A percentile compares a stretch with the other conserved stretches of the same genome.
Conservation (phyloP, 2,113 vertebrate genomes). For the Grus americana region DNA sequence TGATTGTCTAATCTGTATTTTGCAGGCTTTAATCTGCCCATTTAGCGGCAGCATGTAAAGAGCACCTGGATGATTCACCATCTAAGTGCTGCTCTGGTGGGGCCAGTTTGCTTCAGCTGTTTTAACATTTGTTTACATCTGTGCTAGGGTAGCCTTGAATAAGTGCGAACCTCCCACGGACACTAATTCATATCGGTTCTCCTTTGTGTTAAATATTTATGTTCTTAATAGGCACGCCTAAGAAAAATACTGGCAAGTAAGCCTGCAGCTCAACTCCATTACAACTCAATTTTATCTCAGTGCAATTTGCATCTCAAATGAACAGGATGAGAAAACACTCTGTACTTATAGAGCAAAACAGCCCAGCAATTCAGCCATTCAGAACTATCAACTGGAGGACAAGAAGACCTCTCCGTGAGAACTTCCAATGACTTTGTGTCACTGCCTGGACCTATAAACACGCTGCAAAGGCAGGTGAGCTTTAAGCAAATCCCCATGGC, state of each 20-base stretch:
- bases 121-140: neutral
- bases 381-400: neutral
- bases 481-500: neutral
- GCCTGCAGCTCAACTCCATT: neutral
- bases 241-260: slow-evolving; percentile 23
- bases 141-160: neutral
- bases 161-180: slow-evolving; percentile 1
- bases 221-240: slow-evolving; percentile 22
- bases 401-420: neutral
- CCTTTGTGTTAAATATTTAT: slow-evolving; percentile 40
- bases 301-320: neutral
- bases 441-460: accelerated
- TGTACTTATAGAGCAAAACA: neutral
- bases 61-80: slow-evolving; percentile 8
- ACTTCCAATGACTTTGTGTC: neutral
- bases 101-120: neutral
- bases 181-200: slow-evolving; percentile 26
- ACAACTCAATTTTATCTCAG: neutral
- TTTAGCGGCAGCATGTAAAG: neutral
- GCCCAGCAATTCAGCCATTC: neutral
- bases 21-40: neutral
- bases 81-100: neutral
- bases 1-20: neutral
- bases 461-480: neutral
- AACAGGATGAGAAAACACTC: neutral